Evolutionary conservation across 2,113 vertebrate genomes (phyloP).

Genomic region (Tringa solitaria): DNA sequence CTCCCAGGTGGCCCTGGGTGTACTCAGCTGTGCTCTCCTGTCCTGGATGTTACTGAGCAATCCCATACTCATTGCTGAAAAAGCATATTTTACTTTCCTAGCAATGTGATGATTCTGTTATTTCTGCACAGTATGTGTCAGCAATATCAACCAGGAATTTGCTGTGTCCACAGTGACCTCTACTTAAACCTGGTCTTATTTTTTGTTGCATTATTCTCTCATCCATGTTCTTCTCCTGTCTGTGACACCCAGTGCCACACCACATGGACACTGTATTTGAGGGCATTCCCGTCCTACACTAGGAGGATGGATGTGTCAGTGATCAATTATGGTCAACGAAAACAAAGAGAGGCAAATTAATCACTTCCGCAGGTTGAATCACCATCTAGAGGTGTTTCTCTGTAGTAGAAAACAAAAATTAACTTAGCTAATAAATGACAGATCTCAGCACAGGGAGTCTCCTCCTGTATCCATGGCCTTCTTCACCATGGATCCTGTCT

Average conservation of each 20-base stretch:
- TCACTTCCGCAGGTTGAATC: neutral
- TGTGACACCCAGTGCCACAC: neutral
- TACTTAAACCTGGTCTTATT: neutral
- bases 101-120: neutral
- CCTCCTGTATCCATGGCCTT: neutral
- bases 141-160: neutral
- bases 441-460: neutral
- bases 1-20: neutral
- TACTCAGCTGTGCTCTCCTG: neutral
- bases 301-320: neutral
- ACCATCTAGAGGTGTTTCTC: neutral
- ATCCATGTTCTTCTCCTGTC: neutral
- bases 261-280: neutral
- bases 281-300: neutral
- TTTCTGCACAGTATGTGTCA: neutral
- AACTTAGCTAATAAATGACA: neutral
- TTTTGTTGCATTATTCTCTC: neutral
- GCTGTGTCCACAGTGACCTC: neutral
- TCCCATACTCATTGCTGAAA: neutral
- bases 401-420: neutral
- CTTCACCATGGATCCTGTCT: neutral
- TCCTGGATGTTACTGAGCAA: neutral
- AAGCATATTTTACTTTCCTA: neutral
- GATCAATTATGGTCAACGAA: neutral
- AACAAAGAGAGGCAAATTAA: neutral